These are phyloP conservation scores for Amblyjoppa fuscipennis DNA, from an alignment of 2,888 invertebrate species.

Conservation along the genomic window DNA sequence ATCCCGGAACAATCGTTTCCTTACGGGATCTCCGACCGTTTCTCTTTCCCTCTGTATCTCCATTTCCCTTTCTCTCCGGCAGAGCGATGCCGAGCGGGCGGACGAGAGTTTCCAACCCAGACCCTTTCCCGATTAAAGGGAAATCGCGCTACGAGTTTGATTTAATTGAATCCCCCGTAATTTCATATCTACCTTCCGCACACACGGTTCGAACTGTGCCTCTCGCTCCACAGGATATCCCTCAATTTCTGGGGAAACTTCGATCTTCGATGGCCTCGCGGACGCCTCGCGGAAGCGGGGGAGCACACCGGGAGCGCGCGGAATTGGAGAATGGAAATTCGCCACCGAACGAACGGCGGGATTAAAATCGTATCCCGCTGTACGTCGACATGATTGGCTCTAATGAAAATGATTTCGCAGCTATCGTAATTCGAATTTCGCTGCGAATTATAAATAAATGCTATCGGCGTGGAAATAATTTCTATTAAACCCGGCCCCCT, in stretches of 20 bases:
- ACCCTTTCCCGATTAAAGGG: constrained; percentile 79
- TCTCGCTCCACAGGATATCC: constrained; percentile 54
- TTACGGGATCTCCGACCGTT: constrained; percentile 25
- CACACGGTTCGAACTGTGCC: constrained; percentile 75
- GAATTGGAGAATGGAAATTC: constrained; percentile 67
- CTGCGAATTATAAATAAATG: constrained; percentile 2
- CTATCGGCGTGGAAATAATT: neutral
- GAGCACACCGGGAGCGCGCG: constrained; percentile 54
- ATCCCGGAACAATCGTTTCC: constrained; percentile 82
- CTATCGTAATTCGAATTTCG: constrained; percentile 47
- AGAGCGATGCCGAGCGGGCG: constrained; percentile 17
- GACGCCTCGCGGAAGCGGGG: constrained; percentile 61
- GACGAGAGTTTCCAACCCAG: constrained; percentile 38
- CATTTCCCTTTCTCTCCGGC: constrained; percentile 9
- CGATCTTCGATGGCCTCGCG: constrained; percentile 74
- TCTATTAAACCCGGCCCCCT: neutral
- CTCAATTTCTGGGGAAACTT: constrained; percentile 71
- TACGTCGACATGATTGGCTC: neutral
- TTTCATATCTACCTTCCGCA: constrained; percentile 84
- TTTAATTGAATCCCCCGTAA: constrained; percentile 84
- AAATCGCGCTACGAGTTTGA: constrained; percentile 79
- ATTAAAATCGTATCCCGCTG: constrained; percentile 42
- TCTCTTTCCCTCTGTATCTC: constrained; percentile 4
- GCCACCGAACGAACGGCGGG: constrained; percentile 31
- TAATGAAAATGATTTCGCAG: constrained; percentile 56